Conservation (phyloP, 2,113 vertebrate genomes). For the Burhinus oedicnemus region DNA sequence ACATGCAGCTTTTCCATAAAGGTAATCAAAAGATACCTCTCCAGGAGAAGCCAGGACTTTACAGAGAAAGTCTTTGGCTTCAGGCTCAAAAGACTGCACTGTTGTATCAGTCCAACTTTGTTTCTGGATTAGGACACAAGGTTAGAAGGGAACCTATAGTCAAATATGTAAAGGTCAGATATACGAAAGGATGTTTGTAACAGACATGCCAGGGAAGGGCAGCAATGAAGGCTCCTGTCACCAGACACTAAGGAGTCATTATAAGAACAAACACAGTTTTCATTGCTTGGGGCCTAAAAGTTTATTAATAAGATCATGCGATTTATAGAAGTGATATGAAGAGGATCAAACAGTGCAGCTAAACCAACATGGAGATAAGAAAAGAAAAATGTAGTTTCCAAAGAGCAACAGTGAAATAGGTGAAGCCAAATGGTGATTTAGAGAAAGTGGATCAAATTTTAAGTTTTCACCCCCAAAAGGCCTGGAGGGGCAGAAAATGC, state of each 20-base stretch:
- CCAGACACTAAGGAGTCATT: neutral
- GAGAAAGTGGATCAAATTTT: neutral
- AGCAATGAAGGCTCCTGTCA: neutral
- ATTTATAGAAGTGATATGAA: neutral
- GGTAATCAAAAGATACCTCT: neutral
- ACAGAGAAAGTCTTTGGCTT: neutral
- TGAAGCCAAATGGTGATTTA: neutral
- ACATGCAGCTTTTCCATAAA: neutral
- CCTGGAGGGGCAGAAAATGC: neutral
- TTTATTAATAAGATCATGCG: neutral
- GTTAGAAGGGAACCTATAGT: neutral
- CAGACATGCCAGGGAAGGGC: neutral
- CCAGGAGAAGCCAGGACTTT: neutral
- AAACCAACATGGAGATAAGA: neutral
- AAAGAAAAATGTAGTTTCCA: neutral
- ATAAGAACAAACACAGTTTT: neutral
- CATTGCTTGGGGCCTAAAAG: neutral
- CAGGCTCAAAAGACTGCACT: neutral
- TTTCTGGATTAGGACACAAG: neutral
- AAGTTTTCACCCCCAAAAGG: neutral
- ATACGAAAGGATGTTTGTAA: neutral
- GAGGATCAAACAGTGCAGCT: neutral
- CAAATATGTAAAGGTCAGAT: neutral
- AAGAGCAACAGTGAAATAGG: neutral
- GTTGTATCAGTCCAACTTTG: neutral